A percentile compares a stretch with the other conserved stretches of the same genome.
phyloP scores from a whole-genome alignment of 2,888 invertebrate genomes.

The Lordiphosa andalusiaca region DNA sequence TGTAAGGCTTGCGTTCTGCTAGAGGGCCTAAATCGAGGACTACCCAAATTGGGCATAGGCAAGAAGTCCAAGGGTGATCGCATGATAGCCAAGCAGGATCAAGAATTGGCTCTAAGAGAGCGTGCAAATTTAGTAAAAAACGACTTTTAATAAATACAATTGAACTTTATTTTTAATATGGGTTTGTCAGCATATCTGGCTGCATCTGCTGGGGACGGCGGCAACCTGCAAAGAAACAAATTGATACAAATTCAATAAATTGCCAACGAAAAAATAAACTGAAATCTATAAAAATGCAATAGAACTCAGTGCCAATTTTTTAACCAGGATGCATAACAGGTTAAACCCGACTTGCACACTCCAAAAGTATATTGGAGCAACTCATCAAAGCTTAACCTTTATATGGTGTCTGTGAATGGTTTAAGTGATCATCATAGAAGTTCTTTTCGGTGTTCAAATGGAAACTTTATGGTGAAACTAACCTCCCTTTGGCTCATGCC shows the following conservation, averaged over 20 bases:
- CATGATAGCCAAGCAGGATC: constrained; percentile 83
- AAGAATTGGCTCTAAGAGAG: constrained; percentile 76
- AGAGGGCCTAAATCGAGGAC: constrained; percentile 96
- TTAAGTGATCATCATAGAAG: constrained; percentile 73
- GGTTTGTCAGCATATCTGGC: not conserved
- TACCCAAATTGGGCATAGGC: constrained; percentile 94
- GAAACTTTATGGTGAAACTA: not conserved
- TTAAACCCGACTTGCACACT: constrained; percentile 63
- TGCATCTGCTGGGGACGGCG: not conserved
- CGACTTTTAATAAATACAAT: constrained; percentile 72
- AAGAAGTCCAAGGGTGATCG: constrained; percentile 90
- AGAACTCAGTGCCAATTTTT: constrained; percentile 73
- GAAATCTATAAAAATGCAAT: not conserved
- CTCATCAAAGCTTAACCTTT: constrained; percentile 58
- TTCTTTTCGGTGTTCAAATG: not conserved
- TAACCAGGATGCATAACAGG: constrained; percentile 76
- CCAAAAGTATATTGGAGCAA: constrained; percentile 78
- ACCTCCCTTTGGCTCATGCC: constrained; percentile 6
- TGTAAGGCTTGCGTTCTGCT: constrained; percentile 98
- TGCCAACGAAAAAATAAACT: not conserved
- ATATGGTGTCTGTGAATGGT: constrained; percentile 79
- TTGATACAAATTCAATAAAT: too few relatives aligned
- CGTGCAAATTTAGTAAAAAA: constrained; percentile 80
- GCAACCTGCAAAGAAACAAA: constrained; percentile 19
- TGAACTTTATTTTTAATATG: constrained; percentile 1